Evolutionary conservation across 2,113 vertebrate species (phyloP), one percentile per base, ranked within the genome.

Genomic region (Hylia prasina): DNA sequence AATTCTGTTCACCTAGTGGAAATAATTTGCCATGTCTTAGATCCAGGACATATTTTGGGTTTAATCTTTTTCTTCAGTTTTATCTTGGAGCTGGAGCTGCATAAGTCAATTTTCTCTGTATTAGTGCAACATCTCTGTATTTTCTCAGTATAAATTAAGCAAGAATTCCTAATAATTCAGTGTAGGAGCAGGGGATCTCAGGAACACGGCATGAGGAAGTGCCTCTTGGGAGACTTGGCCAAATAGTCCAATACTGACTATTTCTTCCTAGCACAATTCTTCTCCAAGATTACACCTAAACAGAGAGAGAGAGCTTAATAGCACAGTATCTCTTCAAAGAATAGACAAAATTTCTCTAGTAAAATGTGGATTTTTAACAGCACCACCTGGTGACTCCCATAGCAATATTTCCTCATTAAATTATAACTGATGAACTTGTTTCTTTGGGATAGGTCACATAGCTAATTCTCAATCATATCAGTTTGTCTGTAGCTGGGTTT

Each of bases 301-400:
- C 10, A 68, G 68, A 78, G 8, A 60, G 40, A 57, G 17, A 17
- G 24, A 65, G 6, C 7, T 48, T 68, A 84, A 61, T 22, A 72
- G 40, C 19, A 54, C 16, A n/a, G 10, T 33, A 28, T 66, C 8
- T 60, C 33, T 82, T 81, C 42, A 90, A 90, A 90, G 6, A 39
- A 27, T 11, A 28, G 13, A 44, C 22, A 33, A 40, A 15, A 45
- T 60, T 87, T 76, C 66, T 82, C 14, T 21, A 57, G 25, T 72
- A 72, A 93, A 84, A 87, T 42, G 23, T 72, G 10, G 3, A 11
- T 87, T 96, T 96, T 93, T 79, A 89, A 84, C 33, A 94, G 78
- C 53, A 95, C 70, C 75, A 87, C 45, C 81, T 91, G 78, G 28
- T 93, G 78, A 91, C 61, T 91, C 66, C 48, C 6, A 2, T 66